phyloP scores from a whole-genome alignment of 2,113 vertebrate genomes.

The Fregata magnificens region DNA sequence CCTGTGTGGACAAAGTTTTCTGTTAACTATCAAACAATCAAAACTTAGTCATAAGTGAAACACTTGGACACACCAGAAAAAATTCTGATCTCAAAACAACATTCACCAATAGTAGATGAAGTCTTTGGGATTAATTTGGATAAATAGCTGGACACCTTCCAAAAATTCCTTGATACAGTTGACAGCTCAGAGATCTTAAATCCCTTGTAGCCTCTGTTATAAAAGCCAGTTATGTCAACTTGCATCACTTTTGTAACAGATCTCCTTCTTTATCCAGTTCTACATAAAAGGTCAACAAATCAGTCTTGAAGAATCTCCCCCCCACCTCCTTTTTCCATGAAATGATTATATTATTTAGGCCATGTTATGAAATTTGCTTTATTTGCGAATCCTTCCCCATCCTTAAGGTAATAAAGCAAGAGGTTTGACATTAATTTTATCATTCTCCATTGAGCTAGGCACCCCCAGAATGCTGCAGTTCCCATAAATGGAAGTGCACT shows the following conservation, averaged over 20 bases:
- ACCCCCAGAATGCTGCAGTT: neutral
- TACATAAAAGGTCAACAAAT: neutral
- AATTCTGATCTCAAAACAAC: neutral
- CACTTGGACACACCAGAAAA: neutral
- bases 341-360: neutral
- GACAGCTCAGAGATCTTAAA: neutral
- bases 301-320: neutral
- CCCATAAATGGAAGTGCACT: neutral
- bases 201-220: accelerated
- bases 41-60: neutral
- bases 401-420: neutral
- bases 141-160: neutral
- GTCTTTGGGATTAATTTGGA: neutral
- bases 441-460: neutral
- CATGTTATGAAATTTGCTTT: neutral
- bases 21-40: neutral
- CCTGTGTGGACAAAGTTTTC: neutral
- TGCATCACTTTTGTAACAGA: neutral
- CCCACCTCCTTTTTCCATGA: neutral
- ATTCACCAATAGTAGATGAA: neutral
- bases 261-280: neutral
- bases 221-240: neutral
- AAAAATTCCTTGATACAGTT: neutral
- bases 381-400: neutral
- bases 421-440: neutral